Conservation (phyloP, 2,888 invertebrate species). For the Ditula angustiorana region DNA sequence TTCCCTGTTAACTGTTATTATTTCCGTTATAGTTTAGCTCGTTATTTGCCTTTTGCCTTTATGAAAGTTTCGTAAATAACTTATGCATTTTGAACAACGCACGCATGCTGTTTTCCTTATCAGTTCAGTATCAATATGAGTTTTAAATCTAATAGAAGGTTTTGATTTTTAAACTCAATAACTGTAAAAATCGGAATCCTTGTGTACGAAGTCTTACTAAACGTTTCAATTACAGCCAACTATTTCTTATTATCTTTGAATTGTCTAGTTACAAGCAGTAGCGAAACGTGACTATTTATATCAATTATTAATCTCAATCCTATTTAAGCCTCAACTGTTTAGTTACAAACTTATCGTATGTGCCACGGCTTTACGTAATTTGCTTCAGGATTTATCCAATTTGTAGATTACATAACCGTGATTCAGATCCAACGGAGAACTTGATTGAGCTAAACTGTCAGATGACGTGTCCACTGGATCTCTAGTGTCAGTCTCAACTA, state of each 20-base stretch:
- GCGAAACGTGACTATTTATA: background rate
- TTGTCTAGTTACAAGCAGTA: background rate
- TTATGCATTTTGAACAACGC: background rate
- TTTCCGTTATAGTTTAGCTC: background rate
- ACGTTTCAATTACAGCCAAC: background rate
- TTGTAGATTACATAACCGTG: conserved; percentile 42
- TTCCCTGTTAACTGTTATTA: background rate
- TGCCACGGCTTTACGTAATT: conserved; percentile 10
- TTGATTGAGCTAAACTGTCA: conserved; percentile 41
- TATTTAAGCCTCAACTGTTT: background rate
- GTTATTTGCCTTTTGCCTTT: background rate
- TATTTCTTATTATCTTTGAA: background rate
- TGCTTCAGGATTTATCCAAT: conserved; percentile 33
- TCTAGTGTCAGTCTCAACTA: conserved; percentile 47
- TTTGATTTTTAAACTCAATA: background rate
- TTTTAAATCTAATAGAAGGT: too few species aligned
- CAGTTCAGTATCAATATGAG: too few species aligned
- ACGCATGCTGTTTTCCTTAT: too few species aligned
- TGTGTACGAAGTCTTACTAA: too few species aligned
- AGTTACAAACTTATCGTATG: background rate
- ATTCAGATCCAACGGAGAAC: conserved; percentile 35
- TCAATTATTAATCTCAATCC: conserved; percentile 4
- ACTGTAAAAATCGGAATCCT: too few species aligned
- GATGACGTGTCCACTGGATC: conserved; percentile 40
- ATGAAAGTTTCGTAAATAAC: background rate